phyloP scores from a whole-genome alignment of 2,888 invertebrate species.

The Nephrotoma flavescens region DNA sequence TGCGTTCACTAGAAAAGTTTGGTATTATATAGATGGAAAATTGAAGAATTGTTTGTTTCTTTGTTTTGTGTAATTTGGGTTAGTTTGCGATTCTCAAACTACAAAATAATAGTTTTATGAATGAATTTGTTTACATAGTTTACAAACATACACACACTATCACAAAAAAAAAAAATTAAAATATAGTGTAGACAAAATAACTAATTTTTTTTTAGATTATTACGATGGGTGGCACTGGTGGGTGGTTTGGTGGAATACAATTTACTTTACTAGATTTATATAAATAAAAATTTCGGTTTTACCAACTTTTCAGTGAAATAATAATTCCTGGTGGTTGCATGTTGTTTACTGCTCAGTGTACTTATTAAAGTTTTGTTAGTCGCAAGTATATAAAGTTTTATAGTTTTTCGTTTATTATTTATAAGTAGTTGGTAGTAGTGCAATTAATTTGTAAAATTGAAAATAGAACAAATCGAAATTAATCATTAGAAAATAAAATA shows the following conservation, averaged over 20 bases:
- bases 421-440: neutral
- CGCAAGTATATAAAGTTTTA: neutral
- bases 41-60: neutral
- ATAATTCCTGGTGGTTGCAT: neutral
- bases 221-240: neutral
- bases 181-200: neutral
- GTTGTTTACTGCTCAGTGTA: neutral
- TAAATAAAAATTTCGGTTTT: neutral
- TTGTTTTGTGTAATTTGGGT: neutral
- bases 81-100: neutral
- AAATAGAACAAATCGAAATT: neutral
- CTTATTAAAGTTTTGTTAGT: neutral
- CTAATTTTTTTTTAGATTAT: neutral
- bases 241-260: neutral
- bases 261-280: neutral
- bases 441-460: neutral
- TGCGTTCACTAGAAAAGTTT: slow-evolving; percentile 42
- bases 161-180: neutral
- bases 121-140: neutral
- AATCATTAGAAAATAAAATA: neutral
- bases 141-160: neutral
- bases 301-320: neutral
- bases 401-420: neutral
- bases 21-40: neutral
- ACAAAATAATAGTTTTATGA: neutral